Percentiles rank a stretch among this genome's conserved stretches.
These are phyloP conservation scores for Nematostella vectensis DNA, from an alignment of 92 coral and sea anemone genomes.

Conservation along the genomic window DNA sequence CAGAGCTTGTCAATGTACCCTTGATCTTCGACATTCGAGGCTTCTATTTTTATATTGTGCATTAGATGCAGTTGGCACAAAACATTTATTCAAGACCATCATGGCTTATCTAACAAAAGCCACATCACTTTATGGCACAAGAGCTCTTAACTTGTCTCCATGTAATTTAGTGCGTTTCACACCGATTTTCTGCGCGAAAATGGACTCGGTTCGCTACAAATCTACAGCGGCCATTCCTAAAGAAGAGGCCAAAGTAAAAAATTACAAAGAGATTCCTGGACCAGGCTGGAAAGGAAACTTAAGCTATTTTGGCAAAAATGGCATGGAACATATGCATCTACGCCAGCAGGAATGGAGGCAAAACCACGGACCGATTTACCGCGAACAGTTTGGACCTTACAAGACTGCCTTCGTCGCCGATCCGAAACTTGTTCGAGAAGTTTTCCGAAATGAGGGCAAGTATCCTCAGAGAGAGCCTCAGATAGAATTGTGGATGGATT, in stretches of 20 bases:
- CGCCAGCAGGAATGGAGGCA: slow-evolving; percentile 29
- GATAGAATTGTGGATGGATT: slow-evolving; percentile 34
- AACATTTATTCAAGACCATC: too few species aligned
- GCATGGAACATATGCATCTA: slow-evolving; percentile 26
- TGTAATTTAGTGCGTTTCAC: too few species aligned
- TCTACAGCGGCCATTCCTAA: too few species aligned
- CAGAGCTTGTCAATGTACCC: too few species aligned
- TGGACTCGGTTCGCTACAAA: too few species aligned
- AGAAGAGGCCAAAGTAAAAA: neutral
- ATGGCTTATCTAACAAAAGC: too few species aligned
- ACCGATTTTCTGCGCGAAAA: too few species aligned
- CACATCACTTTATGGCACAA: too few species aligned
- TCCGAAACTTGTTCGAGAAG: slow-evolving; percentile 44
- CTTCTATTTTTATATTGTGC: too few species aligned
- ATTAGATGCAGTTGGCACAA: too few species aligned
- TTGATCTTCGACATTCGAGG: too few species aligned
- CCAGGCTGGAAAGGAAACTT: neutral
- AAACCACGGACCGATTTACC: slow-evolving; percentile 43
- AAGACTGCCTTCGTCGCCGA: slow-evolving; percentile 39
- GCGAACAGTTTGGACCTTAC: slow-evolving; percentile 26
- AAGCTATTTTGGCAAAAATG: slow-evolving; percentile 5
- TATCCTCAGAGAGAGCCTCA: slow-evolving; percentile 44
- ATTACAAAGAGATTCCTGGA: slow-evolving; percentile 22
- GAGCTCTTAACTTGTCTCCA: too few species aligned
- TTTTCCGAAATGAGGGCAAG: slow-evolving; percentile 63